Base-by-base conservation (phyloP, 2,888 invertebrate genomes). In the Cheiracanthium punctorium region DNA sequence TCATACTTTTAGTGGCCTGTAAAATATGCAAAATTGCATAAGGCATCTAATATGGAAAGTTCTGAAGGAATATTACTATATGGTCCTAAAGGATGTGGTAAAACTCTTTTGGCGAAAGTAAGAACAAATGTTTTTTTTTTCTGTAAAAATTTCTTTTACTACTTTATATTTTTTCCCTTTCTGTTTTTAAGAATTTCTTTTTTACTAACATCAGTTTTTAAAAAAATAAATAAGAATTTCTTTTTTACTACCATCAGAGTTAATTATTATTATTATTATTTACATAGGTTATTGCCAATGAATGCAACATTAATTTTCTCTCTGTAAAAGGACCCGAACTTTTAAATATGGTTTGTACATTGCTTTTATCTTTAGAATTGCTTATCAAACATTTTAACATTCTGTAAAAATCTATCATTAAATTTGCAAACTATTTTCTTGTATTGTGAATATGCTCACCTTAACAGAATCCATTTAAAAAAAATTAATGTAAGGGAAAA, bases 301-400 rank as follows among this genome's bases (percentile, higher is more conserved):
- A 99, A 92, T 97, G 98, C 52, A 98, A 98, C 41, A 96, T 99
- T 58, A 99, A 99, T 92, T 99, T 99, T 90, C 98, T 99, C 90
- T 98, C 98, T 8, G 98, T 99, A 0, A 99, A 99, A 93, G 99
- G 99, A 20, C 99, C 99, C 0, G 99, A 99, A 92, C 92, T 99
- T 77, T 93, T 99, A 82, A 99, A 98, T 91, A 99, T 99, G 99
- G 96, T 96, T 92, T 67, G 69, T 48, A 69, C 1, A 0, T 80
- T n/a, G n/a, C n/a, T n/a, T n/a, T n/a, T n/a, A n/a, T n/a, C n/a
- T n/a, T n/a, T n/a, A n/a, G n/a, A n/a, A n/a, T n/a, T n/a, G n/a
- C n/a, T n/a, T n/a, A n/a, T n/a, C n/a, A n/a, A n/a, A n/a, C n/a
- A n/a, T n/a, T n/a, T n/a, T n/a, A n/a, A n/a, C n/a, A n/a, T n/a